Percentiles rank a stretch among this genome's conserved stretches.
phyloP scores from a whole-genome alignment of 2,797 vertebrate species.

The Gephyroberyx darwinii region DNA sequence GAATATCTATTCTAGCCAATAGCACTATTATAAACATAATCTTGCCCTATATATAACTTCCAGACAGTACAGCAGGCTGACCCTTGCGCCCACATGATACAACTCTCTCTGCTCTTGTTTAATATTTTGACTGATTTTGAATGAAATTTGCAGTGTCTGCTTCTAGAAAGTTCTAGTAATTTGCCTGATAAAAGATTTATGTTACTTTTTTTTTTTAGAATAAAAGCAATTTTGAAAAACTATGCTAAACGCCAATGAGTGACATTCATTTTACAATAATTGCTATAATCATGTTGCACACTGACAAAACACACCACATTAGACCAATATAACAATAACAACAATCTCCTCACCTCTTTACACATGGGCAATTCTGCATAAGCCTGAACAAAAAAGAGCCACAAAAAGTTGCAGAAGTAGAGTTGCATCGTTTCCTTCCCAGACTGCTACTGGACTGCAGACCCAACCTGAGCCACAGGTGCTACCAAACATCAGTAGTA shows the following conservation, averaged over 20 bases:
- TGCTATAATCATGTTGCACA: neutral
- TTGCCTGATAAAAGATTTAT: too few relatives aligned
- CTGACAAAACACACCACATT: neutral
- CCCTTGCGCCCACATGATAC: neutral
- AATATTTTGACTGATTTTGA: neutral
- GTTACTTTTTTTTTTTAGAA: too few relatives aligned
- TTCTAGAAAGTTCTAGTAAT: too few relatives aligned
- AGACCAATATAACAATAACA: neutral
- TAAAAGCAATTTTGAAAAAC: too few relatives aligned
- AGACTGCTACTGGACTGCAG: constrained; percentile 6
- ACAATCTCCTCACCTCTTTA: constrained; percentile 80
- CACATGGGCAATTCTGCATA: constrained; percentile 81
- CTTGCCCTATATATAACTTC: neutral
- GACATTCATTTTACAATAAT: neutral
- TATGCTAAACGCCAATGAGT: neutral
- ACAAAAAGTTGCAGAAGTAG: constrained; percentile 43
- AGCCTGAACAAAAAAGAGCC: constrained; percentile 55
- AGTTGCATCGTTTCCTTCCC: constrained; percentile 56
- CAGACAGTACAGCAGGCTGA: neutral
- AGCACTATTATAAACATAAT: neutral
- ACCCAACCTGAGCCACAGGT: constrained; percentile 58
- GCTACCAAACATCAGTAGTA: constrained; percentile 17
- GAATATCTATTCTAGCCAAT: too few relatives aligned
- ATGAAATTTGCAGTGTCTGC: too few relatives aligned
- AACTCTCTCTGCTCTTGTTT: neutral